Conservation (phyloP, 2,113 vertebrate species). For the Pseudopodoces humilis region DNA sequence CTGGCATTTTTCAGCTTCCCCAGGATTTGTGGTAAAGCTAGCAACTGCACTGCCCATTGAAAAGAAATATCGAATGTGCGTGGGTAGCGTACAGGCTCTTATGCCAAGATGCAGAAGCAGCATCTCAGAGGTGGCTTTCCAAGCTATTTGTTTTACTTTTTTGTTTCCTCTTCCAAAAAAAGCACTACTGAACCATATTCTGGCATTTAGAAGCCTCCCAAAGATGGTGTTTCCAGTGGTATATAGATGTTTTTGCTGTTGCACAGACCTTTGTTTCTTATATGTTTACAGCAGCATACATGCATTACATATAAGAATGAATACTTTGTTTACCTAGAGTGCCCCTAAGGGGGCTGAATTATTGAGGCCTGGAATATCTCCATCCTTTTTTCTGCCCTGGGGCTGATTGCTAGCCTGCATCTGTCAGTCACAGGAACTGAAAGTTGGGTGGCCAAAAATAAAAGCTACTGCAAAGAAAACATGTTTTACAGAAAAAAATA, state of each 20-base stretch:
- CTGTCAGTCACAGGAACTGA: neutral
- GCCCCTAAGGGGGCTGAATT: slow-evolving; percentile 18
- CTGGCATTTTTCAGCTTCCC: neutral
- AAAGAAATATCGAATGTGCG: neutral
- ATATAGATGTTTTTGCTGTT: neutral
- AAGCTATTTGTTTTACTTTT: neutral
- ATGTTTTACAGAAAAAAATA: neutral
- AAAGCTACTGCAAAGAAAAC: slow-evolving; percentile 31
- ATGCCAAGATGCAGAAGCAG: neutral
- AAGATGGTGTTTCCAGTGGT: neutral
- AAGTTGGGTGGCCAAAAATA: slow-evolving; percentile 43
- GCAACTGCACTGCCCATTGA: neutral
- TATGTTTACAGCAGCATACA: neutral
- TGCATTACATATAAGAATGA: neutral
- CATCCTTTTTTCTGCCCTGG: neutral
- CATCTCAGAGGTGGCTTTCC: slow-evolving; percentile 2
- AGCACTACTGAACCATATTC: neutral
- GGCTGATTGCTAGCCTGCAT: slow-evolving; percentile 13
- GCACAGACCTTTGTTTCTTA: neutral
- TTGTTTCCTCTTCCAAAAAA: neutral
- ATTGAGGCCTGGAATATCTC: slow-evolving; percentile 32
- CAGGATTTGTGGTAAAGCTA: neutral
- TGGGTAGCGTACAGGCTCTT: neutral
- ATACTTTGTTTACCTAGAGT: neutral
- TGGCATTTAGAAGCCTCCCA: neutral